Base-by-base conservation (phyloP, 2,888 invertebrate genomes). In the Malthinus seriepunctatus region DNA sequence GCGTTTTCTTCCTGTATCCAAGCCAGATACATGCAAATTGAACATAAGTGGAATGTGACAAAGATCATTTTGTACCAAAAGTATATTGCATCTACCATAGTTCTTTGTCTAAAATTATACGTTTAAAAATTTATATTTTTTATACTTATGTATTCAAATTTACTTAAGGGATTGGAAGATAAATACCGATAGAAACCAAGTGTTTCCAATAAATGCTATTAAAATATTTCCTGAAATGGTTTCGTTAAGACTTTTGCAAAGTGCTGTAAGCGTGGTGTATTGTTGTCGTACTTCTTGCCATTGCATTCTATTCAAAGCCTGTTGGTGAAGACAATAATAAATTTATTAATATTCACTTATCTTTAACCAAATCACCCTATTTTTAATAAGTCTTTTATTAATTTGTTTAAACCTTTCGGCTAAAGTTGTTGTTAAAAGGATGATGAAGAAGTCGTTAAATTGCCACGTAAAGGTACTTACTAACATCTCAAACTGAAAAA, bases 381-480 rank as follows among this genome's bases (percentile, higher is more conserved):
- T 4, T 32, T 32, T 31, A n/a, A 15, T 31, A 11, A 62, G 35
- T 15, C 39, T 33, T 12, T 32, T 12, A 39, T 38, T 52, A 34
- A 63, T 38, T 52, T 61, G 60, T 31, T 31, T 44, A 42, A 61
- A 64, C 37, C 55, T 50, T 39, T 51, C 47, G 2, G 55, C 51
- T 49, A 63, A 11, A 8, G 49, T 46, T 4, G 51, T 33, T 12
- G 64, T 52, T 33, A 60, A 38, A 9, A 63, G 10, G 32, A 63
- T 38, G 8, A 63, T 35, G 15, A 63, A 53, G 10, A 53, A 45
- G 37, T 63, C 57, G 10, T 47, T 14, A 39, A 58, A 64, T 45
- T 63, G 63, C 64, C 64, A 64, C 2, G 39, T 32, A 32, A 55
- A 51, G 9, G 51, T 53, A 8, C 37, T 51, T 3, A 56, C 15